Percentiles rank a stretch among this genome's conserved stretches.
phyloP scores from a whole-genome alignment of 2,888 invertebrate genomes.

The Caenorhabditis sp. region DNA sequence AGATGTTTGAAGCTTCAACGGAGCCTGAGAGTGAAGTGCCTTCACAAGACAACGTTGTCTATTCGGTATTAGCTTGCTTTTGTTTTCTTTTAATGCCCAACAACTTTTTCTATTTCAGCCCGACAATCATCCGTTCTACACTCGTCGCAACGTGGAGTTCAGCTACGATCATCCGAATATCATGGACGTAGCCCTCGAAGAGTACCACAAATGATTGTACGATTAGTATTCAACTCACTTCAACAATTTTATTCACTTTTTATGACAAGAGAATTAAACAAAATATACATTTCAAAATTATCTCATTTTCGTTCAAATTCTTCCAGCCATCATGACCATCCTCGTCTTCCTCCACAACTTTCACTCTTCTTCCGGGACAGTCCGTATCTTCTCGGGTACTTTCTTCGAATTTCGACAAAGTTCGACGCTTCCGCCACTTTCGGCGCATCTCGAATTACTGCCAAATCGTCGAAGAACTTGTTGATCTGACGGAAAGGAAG shows the following conservation, averaged over 20 bases:
- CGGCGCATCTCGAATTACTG: slow-evolving; percentile 20
- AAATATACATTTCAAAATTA: background rate
- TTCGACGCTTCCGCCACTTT: slow-evolving; percentile 15
- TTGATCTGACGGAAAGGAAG: slow-evolving; percentile 32
- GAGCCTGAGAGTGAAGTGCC: background rate
- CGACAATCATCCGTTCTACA: background rate
- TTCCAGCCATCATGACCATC: slow-evolving; percentile 16
- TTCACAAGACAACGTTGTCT: background rate
- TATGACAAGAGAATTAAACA: background rate
- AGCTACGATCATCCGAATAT: slow-evolving; percentile 9
- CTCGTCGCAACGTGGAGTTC: slow-evolving; percentile 3
- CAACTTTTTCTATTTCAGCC: background rate
- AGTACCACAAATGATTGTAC: slow-evolving; percentile 2
- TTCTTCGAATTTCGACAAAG: slow-evolving; percentile 11
- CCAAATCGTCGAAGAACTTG: slow-evolving; percentile 24
- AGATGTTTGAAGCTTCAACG: background rate
- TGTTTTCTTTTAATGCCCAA: background rate
- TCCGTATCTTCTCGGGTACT: slow-evolving; percentile 12
- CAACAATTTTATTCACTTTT: no score
- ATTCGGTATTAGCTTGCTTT: background rate
- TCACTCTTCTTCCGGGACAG: slow-evolving; percentile 37
- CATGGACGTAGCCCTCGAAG: slow-evolving; percentile 1
- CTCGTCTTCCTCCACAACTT: slow-evolving; percentile 46
- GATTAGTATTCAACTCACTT: background rate
- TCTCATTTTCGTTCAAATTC: slow-evolving; percentile 2